phyloP scores from a whole-genome alignment of 2,797 vertebrate species.

The Squalus acanthias region DNA sequence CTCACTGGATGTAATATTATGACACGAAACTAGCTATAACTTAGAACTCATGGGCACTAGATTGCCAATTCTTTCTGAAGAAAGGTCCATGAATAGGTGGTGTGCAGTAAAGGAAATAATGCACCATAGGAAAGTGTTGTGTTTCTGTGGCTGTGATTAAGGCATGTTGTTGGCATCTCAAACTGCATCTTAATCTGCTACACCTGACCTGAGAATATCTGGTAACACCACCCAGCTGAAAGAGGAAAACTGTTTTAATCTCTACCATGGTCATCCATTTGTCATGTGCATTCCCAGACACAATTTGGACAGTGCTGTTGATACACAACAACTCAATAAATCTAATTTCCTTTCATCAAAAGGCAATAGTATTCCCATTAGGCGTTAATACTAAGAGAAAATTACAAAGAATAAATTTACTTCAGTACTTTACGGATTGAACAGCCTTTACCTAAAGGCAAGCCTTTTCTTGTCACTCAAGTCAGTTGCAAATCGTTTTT shows the following conservation, averaged over 20 bases:
- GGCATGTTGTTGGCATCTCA: neutral
- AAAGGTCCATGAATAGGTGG: neutral
- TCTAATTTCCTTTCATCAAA: neutral
- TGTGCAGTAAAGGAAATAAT: neutral
- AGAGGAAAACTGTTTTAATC: neutral
- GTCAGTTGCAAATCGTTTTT: conserved; percentile 2
- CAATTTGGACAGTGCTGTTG: conserved; percentile 24
- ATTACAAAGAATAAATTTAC: conserved; percentile 1
- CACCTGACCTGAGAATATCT: conserved; percentile 1
- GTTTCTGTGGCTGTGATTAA: neutral
- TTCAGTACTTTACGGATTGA: conserved; percentile 28
- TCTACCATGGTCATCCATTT: conserved; percentile 25
- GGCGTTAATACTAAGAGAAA: neutral
- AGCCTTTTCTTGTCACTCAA: conserved; percentile 11
- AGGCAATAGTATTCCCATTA: neutral
- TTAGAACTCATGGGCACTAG: neutral
- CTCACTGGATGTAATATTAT: neutral
- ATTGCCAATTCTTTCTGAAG: neutral
- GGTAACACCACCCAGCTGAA: neutral
- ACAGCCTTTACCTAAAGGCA: conserved; percentile 3
- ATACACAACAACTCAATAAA: neutral
- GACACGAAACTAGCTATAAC: neutral
- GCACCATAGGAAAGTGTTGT: neutral
- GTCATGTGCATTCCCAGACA: conserved; percentile 4
- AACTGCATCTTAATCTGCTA: neutral